phyloP scores from a whole-genome alignment of 2,888 invertebrate genomes.

The Diaphora mendica region DNA sequence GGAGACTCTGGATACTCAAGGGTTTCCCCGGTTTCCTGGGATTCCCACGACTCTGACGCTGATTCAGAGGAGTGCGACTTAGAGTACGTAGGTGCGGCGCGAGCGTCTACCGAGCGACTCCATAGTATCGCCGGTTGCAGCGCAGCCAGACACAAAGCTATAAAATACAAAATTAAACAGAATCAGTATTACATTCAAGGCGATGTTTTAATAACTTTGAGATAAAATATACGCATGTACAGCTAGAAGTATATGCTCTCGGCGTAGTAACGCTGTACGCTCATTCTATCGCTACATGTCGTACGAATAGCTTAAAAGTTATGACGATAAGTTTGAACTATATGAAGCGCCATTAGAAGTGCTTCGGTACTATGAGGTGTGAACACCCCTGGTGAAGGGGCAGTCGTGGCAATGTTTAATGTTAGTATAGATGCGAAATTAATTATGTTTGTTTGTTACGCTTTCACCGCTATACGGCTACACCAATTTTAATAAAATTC shows the following conservation, averaged over 20 bases:
- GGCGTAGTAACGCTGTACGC: neutral
- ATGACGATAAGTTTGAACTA: too few species aligned
- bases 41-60: conserved; percentile 9
- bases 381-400: too few species aligned
- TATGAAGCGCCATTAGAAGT: too few species aligned
- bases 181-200: neutral
- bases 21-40: conserved; percentile 17
- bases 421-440: too few species aligned
- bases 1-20: conserved; percentile 3
- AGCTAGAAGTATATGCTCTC: neutral
- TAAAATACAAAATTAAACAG: neutral
- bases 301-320: too few species aligned
- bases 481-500: too few species aligned
- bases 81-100: conserved; percentile 1
- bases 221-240: neutral
- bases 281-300: neutral
- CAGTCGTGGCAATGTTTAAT: too few species aligned
- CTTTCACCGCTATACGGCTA: too few species aligned
- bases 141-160: conserved; percentile 41
- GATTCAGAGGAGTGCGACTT: conserved; percentile 8
- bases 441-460: too few species aligned
- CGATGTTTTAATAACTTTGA: neutral
- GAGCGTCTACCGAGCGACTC: conserved; percentile 31
- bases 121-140: conserved; percentile 36
- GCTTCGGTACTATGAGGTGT: too few species aligned